phyloP scores from a whole-genome alignment of 2,888 invertebrate species.

The Drosophila mettleri region DNA sequence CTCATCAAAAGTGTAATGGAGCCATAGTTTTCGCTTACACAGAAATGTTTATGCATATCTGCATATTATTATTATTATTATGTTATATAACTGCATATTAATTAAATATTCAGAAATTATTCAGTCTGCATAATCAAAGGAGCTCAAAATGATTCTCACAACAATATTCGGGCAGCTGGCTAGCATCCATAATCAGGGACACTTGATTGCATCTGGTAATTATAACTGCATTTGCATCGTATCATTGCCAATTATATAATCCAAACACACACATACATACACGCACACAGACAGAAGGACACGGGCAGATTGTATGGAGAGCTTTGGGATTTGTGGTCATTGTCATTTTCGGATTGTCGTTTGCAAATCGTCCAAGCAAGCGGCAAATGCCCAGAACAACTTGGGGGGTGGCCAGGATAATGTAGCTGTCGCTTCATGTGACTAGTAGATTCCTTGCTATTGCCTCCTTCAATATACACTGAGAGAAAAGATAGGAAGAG shows the following conservation, averaged over 20 bases:
- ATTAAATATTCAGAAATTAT: slow-evolving; percentile 42
- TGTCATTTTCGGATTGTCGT: slow-evolving; percentile 26
- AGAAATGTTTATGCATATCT: slow-evolving; percentile 7
- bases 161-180: slow-evolving; percentile 26
- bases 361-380: slow-evolving; percentile 12
- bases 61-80: slow-evolving; percentile 6
- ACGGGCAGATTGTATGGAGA: not conserved
- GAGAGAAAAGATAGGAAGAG: not conserved
- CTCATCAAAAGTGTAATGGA: not conserved
- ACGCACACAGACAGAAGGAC: not conserved
- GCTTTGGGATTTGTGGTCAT: slow-evolving; percentile 19
- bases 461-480: not conserved
- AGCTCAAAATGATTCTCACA: slow-evolving; percentile 32
- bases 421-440: slow-evolving; percentile 10
- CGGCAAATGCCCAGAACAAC: slow-evolving; percentile 8
- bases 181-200: slow-evolving; percentile 28
- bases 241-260: slow-evolving; percentile 30
- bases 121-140: slow-evolving; percentile 53
- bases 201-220: slow-evolving; percentile 63
- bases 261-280: not conserved
- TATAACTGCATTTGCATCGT: slow-evolving; percentile 51
- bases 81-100: slow-evolving; percentile 22
- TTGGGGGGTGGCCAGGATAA: slow-evolving; percentile 15
- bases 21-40: not conserved
- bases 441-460: not conserved